phyloP scores from a whole-genome alignment of 2,113 vertebrate species.

The Amazona vittata region DNA sequence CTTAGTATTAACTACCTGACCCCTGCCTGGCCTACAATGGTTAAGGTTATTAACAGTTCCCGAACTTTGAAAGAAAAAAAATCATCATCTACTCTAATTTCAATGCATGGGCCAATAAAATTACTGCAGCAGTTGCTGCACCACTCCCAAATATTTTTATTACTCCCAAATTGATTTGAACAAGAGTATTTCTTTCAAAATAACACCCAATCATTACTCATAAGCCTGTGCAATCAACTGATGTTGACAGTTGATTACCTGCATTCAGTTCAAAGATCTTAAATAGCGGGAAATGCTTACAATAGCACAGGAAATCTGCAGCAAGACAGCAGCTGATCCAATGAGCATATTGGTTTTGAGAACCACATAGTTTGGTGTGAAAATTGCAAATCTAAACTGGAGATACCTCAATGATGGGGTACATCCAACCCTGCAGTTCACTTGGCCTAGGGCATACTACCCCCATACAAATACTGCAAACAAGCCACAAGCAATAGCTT shows the following conservation, averaged over 20 bases:
- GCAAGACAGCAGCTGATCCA: neutral
- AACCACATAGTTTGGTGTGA: neutral
- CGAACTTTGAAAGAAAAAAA: neutral
- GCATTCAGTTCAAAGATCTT: neutral
- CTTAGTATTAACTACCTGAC: neutral
- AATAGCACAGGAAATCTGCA: neutral
- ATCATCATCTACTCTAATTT: neutral
- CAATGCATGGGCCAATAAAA: neutral
- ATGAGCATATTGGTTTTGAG: neutral
- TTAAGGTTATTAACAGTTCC: neutral
- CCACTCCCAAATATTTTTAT: neutral
- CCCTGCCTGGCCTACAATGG: neutral
- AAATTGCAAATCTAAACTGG: neutral
- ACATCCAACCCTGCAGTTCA: neutral
- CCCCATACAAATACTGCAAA: neutral
- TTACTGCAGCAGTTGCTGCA: neutral
- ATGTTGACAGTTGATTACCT: neutral
- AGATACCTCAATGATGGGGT: neutral
- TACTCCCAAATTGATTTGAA: neutral
- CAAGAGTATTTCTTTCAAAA: neutral
- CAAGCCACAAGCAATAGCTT: rapidly evolving
- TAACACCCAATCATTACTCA: neutral
- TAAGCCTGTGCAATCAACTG: neutral
- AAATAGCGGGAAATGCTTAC: neutral
- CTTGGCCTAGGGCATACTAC: neutral